Base-by-base conservation (phyloP, 2,888 invertebrate genomes). In the Celastrina argiolus region DNA sequence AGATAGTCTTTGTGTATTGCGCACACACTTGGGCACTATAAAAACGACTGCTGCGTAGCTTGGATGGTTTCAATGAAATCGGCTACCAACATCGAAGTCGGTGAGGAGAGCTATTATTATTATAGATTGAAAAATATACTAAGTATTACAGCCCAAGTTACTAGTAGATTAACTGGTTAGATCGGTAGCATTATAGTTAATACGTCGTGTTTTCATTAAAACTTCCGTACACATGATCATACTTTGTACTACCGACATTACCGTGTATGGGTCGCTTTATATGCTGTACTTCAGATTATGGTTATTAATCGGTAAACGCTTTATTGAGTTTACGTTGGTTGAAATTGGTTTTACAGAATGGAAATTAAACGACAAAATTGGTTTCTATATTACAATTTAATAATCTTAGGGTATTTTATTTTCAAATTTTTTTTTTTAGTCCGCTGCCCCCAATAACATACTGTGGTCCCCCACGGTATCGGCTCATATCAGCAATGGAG, bases 151-250 rank as follows among this genome's bases (percentile, higher is more conserved):
- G 45, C 45, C 45, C 18, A 45, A 18, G 45, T 45, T 70, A 69
- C 68, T 72, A 72, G 74, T 74, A 69, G 73, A 74, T 73, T 69
- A 73, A 73, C 73, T 82, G 80, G 82, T 78, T 76, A 77, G 76
- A 82, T 82, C 82, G 76, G 76, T 82, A 80, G 81, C 81, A 72
- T 71, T 71, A 69, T 71, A 78, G 78, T 81, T 87, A 86, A 86
- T 87, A 87, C 85, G 79, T 76, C 75, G 73, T 74, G 84, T 81
- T 87, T 85, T 85, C 83, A 87, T 87, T 88, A 88, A 86, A 87
- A 85, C 84, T 85, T 81, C 84, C 76, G 56, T 34, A 59, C 59
- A 59, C 18, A 59, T 36, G 31, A 34, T 36, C 34, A 18, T 34
- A 59, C 28, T 58, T 58, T 28, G 58, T 51, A 51, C 26, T 26